These are phyloP conservation scores for Sphaerophoria rueppellii DNA, from an alignment of 2,888 invertebrate species.

Conservation along the genomic window DNA sequence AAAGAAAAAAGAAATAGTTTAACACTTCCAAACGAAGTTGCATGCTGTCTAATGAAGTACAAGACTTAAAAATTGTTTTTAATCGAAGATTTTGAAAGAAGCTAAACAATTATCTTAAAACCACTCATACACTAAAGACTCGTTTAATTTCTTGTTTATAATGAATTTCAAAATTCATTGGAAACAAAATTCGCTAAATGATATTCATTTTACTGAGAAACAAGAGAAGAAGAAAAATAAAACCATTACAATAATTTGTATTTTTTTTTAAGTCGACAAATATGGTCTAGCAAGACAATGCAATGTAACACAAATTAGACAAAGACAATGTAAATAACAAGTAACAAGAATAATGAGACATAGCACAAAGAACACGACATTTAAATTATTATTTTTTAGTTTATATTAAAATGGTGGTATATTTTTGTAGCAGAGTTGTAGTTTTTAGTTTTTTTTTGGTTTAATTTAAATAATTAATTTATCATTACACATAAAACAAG, in stretches of 20 bases:
- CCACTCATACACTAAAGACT: slow-evolving; percentile 50
- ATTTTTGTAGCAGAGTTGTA: slow-evolving; percentile 53
- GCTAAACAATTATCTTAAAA: slow-evolving; percentile 58
- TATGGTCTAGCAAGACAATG: slow-evolving; percentile 73
- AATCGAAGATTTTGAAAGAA: slow-evolving; percentile 36
- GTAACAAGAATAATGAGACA: slow-evolving; percentile 72
- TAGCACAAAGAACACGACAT: slow-evolving; percentile 73
- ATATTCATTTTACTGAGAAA: slow-evolving; percentile 68
- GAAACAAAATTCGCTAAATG: slow-evolving; percentile 45
- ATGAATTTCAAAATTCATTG: slow-evolving; percentile 21
- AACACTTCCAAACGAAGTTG: slow-evolving; percentile 27
- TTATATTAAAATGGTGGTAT: slow-evolving; percentile 51
- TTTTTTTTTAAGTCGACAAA: slow-evolving; percentile 45
- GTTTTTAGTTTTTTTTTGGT: slow-evolving; percentile 40
- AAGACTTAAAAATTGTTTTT: slow-evolving; percentile 42
- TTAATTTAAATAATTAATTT: slow-evolving; percentile 12
- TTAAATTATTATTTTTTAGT: slow-evolving; percentile 56
- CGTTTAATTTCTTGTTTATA: slow-evolving; percentile 24
- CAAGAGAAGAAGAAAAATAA: slow-evolving; percentile 55
- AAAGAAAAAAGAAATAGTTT: not conserved
- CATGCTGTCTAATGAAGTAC: slow-evolving; percentile 55
- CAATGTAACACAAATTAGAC: slow-evolving; percentile 72
- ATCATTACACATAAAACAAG: slow-evolving; percentile 73
- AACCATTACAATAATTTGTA: slow-evolving; percentile 48
- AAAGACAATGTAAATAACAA: slow-evolving; percentile 69